Evolutionary conservation across 1,140 invertebrate species (phyloP).

Genomic region (Augochlora pura): DNA sequence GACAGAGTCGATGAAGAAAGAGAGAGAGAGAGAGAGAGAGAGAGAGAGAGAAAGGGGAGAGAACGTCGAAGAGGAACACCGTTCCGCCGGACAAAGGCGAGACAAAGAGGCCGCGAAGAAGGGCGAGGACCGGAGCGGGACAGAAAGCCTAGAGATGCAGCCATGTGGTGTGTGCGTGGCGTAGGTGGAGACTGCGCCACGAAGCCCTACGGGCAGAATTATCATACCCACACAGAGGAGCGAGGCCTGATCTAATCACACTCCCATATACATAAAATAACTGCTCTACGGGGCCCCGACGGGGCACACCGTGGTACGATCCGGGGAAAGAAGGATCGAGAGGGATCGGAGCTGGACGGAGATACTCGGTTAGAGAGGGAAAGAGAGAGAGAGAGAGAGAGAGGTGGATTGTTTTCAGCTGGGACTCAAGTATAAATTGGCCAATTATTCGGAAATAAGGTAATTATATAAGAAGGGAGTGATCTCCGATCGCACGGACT

Average conservation of each 20-base stretch:
- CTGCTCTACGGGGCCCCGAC: conserved; percentile 77
- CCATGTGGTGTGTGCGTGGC: conserved; percentile 70
- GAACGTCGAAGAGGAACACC: conserved; percentile 37
- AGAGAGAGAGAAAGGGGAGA: conserved; percentile 20
- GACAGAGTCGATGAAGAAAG: conserved; percentile 33
- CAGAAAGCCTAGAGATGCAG: conserved; percentile 41
- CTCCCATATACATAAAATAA: conserved; percentile 81
- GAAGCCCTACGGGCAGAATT: conserved; percentile 78
- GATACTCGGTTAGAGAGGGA: conserved; percentile 58
- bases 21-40: conserved; percentile 54
- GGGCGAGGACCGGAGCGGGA: not conserved
- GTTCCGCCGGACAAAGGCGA: not conserved
- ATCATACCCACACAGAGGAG: conserved; percentile 77
- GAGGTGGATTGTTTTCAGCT: conserved; percentile 80
- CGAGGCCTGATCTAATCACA: conserved; percentile 79
- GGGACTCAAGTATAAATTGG: conserved; percentile 80
- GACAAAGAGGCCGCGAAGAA: conserved; percentile 25
- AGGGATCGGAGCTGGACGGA: conserved; percentile 48
- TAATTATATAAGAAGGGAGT: conserved; percentile 81
- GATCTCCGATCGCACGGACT: conserved; percentile 74
- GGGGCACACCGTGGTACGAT: conserved; percentile 70
- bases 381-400: conserved; percentile 57
- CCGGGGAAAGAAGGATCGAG: conserved; percentile 54
- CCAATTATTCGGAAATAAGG: conserved; percentile 81
- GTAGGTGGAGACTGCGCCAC: conserved; percentile 78